Base-by-base conservation (phyloP, 2,888 invertebrate species). In the Aethes cnicana region DNA sequence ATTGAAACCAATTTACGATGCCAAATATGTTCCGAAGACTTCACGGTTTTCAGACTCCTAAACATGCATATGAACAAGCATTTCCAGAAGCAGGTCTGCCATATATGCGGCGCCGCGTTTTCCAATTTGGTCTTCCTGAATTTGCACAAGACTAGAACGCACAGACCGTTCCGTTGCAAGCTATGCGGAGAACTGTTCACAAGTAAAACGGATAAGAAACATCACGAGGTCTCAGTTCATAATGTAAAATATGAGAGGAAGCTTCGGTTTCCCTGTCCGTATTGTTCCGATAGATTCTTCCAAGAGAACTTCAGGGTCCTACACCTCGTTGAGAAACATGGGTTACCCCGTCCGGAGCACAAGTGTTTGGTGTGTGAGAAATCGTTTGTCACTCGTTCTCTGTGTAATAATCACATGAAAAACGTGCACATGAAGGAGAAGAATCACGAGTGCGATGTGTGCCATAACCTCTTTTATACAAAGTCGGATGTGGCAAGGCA, bases 51-150 rank as follows among this genome's bases (percentile, higher is more conserved):
- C 30, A 62, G 84, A 3, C 49, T 75, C 0, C 55, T 88, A 1
- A 87, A 86, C 25, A 80, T 88, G 1, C 88, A 88, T 46, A 77
- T 86, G 69, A 87, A 88, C 25, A 81, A 65, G 33, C 87, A 89
- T 68, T 88, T 61, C 49, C 80, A 81, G 43, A 87, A 83, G 8
- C 81, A 84, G 49, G 77, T 87, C 0, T 89, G 88, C 16, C 77
- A 87, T 53, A 68, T 83, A 0, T 89, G 88, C 30, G 88, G 88
- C 0, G 73, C 80, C 0, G 84, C 81, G 0, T 89, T 87, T 49
- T 77, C 86, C 0, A 86, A 79, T 65, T 63, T 81, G 30, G 78
- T 81, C 0, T 84, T 84, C 55, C 54, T 85, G 9, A 88, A 82
- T 59, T 57, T 84, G 1, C 87, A 87, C 30, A 82, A 74, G 53